Evolutionary conservation across 2,888 invertebrate genomes (phyloP).

Genomic region (Ellobium chinense): DNA sequence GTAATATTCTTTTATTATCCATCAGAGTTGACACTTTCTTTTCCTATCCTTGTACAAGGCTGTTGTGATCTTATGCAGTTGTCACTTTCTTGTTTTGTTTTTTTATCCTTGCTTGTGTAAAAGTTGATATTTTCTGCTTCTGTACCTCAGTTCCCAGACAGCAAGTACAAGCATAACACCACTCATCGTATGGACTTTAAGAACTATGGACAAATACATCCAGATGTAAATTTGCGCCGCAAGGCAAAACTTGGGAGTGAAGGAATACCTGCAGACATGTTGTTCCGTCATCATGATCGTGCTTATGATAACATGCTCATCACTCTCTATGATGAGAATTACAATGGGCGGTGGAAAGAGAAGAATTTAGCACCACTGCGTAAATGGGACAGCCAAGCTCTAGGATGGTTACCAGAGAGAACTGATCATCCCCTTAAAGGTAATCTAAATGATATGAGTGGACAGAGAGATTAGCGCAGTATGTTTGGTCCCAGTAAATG

Average conservation of each 20-base stretch:
- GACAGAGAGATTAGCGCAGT: too few relatives aligned
- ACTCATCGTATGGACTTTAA: conserved; percentile 74
- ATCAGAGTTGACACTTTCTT: too few relatives aligned
- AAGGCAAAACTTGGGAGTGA: conserved; percentile 70
- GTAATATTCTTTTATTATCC: too few relatives aligned
- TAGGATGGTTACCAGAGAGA: conserved; percentile 76
- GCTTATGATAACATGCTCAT: conserved; percentile 75
- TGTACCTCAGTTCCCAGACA: conserved; percentile 70
- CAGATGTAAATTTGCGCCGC: conserved; percentile 72
- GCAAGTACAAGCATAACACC: conserved; percentile 69
- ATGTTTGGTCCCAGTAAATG: too few relatives aligned
- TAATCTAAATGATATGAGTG: too few relatives aligned
- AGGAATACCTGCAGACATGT: conserved; percentile 70
- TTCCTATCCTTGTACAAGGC: too few relatives aligned
- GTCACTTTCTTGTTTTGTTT: background rate
- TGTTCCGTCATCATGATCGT: conserved; percentile 77
- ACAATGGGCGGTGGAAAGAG: conserved; percentile 71
- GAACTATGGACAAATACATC: conserved; percentile 63
- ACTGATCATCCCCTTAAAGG: conserved; percentile 76
- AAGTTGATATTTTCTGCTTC: too few relatives aligned
- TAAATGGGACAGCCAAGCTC: conserved; percentile 72
- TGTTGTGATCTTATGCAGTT: too few relatives aligned
- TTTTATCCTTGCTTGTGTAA: too few relatives aligned
- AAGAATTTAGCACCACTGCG: conserved; percentile 66
- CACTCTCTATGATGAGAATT: conserved; percentile 77